Conservation (phyloP, 2,888 invertebrate species). For the Conomelus anceps region DNA sequence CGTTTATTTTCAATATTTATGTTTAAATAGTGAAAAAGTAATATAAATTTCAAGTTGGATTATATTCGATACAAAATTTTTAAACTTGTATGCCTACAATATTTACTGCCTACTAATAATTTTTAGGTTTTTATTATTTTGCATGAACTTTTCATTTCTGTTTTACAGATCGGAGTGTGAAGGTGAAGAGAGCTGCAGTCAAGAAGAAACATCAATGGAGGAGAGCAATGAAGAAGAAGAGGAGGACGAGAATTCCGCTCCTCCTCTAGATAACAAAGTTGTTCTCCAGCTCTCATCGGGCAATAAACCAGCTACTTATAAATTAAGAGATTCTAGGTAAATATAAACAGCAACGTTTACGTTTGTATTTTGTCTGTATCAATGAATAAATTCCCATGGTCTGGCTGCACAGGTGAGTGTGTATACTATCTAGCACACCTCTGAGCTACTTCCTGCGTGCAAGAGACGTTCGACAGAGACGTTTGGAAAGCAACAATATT, state of each 20-base stretch:
- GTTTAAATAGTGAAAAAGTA: no score
- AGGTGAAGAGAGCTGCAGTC: conserved; percentile 30
- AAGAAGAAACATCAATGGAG: conserved; percentile 35
- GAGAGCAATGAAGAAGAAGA: conserved; percentile 37
- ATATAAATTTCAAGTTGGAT: no score
- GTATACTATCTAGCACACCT: no score
- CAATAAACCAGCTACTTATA: conserved; percentile 54
- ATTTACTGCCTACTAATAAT: not conserved
- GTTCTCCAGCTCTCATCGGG: conserved; percentile 29
- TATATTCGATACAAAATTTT: no score
- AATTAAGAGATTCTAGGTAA: conserved; percentile 67
- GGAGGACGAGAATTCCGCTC: conserved; percentile 23
- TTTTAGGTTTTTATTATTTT: not conserved
- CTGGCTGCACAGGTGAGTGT: no score
- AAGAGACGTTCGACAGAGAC: no score
- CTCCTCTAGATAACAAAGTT: conserved; percentile 31
- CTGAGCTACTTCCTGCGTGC: no score
- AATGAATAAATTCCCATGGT: no score
- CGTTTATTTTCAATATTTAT: no score
- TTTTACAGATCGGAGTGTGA: conserved; percentile 32
- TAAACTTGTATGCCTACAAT: no score
- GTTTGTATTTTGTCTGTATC: no score
- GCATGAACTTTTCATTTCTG: not conserved
- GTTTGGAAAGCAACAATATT: no score
- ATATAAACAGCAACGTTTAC: not conserved